Base-by-base conservation (phyloP, 2,888 invertebrate genomes). In the Mechanitis mazaeus region DNA sequence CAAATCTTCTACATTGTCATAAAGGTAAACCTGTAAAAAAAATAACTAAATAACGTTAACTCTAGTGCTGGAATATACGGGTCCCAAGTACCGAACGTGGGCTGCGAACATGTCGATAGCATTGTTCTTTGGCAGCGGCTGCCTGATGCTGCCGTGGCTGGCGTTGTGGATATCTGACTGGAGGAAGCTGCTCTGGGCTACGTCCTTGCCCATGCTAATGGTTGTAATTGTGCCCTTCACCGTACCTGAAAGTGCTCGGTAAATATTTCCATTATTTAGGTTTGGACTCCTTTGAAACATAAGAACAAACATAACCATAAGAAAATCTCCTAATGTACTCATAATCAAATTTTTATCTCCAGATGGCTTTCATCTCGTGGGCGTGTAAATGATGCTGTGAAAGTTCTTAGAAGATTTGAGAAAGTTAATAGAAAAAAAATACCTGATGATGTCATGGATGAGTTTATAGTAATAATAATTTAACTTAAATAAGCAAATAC, bases 61-160 rank as follows among this genome's bases (percentile, higher is more conserved):
- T 31, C 9, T 42, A 84, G 91, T 87, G 3, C 67, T 91, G 55
- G 91, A 91, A 67, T 91, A 91, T 78, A 86, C 91, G 53, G 91
- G 91, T 0, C 79, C 88, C 0, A 76, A 78, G 1, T 87, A 91
- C 75, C 84, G 91, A 20, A 91, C 91, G 2, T 84, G 80, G 81
- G 85, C 87, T 35, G 91, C 89, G 1, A 91, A 91, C 73, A 83
- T 91, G 79, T 88, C 91, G 1, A 88, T 90, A 47, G 91, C 90
- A 0, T 66, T 91, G 54, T 91, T 78, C 78, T 91, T 88, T 75
- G 90, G 91, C 3, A 67, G 80, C 45, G 91, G 89, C 3, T 87
- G 85, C 65, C 71, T 91, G 60, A 64, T 75, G 1, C 74, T 91
- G 66, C 90, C 91, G 0, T 91, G 91, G 91, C 71, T 91, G 63